Evolutionary conservation across 2,888 invertebrate species (phyloP).

Genomic region (Synergus umbraculus): DNA sequence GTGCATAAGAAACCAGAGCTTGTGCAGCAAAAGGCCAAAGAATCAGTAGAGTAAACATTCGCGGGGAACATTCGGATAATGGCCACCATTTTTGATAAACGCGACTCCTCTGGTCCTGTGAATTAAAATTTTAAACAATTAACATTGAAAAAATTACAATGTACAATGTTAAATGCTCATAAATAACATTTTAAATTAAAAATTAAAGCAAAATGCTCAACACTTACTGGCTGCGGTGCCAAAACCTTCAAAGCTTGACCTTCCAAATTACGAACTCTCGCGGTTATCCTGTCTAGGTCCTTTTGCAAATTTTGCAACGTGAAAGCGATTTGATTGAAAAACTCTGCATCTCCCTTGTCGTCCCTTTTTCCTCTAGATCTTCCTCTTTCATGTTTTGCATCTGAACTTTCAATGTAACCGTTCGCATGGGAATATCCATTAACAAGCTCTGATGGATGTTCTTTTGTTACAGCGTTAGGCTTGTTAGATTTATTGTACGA

Average conservation of each 20-base stretch:
- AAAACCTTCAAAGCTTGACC: slow-evolving; percentile 68
- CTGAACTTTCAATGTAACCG: slow-evolving; percentile 54
- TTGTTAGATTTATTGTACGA: slow-evolving; percentile 53
- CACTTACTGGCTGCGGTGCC: slow-evolving; percentile 63
- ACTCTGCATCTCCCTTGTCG: slow-evolving; percentile 71
- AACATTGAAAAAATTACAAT: slow-evolving; percentile 7
- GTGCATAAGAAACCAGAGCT: slow-evolving; percentile 63
- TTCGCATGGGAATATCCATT: slow-evolving; percentile 63
- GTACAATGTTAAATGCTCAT: background rate
- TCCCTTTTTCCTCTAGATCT: slow-evolving; percentile 67
- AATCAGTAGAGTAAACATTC: slow-evolving; percentile 80
- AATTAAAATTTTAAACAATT: slow-evolving; percentile 40
- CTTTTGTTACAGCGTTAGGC: slow-evolving; percentile 45
- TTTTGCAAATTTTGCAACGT: slow-evolving; percentile 78
- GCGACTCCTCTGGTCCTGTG: slow-evolving; percentile 61
- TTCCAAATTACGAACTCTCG: slow-evolving; percentile 77
- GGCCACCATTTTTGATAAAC: slow-evolving; percentile 70
- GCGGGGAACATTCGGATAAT: slow-evolving; percentile 68
- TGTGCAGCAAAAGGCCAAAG: slow-evolving; percentile 84
- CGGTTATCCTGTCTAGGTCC: slow-evolving; percentile 78
- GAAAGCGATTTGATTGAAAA: slow-evolving; percentile 78
- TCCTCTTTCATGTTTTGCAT: slow-evolving; percentile 61
- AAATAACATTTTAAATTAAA: background rate
- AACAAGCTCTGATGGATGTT: slow-evolving; percentile 58
- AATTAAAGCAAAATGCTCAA: slow-evolving; percentile 11